A percentile compares a stretch with the other conserved stretches of the same genome.
Evolutionary conservation across 1,140 invertebrate genomes (phyloP).

Genomic region (Ridgeia piscesae): DNA sequence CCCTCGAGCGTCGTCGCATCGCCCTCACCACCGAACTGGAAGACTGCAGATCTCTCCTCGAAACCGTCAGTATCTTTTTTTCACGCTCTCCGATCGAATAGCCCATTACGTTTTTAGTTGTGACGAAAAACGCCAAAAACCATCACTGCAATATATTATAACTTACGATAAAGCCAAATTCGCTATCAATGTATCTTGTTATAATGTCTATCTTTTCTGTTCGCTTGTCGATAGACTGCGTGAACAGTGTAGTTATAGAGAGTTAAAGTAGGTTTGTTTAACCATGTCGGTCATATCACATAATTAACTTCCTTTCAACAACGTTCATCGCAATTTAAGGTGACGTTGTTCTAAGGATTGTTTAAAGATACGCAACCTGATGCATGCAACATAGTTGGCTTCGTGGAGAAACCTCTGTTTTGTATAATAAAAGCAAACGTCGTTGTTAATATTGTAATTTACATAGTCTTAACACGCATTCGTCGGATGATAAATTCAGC

Average conservation of each 20-base stretch:
- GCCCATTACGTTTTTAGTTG: too few species aligned
- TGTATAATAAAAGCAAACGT: not conserved
- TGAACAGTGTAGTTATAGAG: not conserved
- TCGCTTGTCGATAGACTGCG: not conserved
- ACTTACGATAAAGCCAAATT: too few species aligned
- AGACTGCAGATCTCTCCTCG: slow-evolving; percentile 50
- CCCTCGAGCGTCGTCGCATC: slow-evolving; percentile 52
- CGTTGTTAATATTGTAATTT: not conserved
- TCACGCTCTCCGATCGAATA: not conserved
- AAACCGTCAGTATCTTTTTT: slow-evolving; percentile 41
- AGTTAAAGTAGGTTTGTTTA: not conserved
- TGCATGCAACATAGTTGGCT: not conserved
- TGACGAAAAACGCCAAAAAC: too few species aligned
- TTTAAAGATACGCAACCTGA: not conserved
- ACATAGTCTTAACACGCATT: too few species aligned
- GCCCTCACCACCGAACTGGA: slow-evolving; percentile 52
- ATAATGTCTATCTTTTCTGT: too few species aligned
- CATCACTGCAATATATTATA: too few species aligned
- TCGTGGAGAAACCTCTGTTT: too few species aligned
- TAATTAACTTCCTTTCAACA: not conserved
- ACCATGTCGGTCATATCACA: not conserved
- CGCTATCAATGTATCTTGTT: too few species aligned
- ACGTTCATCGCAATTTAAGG: too few species aligned
- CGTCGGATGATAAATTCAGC: too few species aligned
- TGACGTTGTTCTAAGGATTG: too few species aligned